Conservation (phyloP, 30 jellyfish, hydroid and myxozoan species). For the Chironex yamaguchii region DNA sequence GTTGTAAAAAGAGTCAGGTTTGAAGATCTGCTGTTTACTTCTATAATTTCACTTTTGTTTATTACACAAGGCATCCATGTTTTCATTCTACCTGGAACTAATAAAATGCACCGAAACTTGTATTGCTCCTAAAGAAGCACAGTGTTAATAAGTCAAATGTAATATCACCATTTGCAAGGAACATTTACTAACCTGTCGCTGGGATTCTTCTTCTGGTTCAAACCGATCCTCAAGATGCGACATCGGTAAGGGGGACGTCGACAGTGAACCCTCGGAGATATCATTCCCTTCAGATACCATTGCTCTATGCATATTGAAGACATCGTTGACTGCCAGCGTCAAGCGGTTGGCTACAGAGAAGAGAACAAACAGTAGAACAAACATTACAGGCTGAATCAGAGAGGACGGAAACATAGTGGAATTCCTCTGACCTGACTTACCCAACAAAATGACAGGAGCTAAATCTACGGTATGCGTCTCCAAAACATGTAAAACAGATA, state of each 20-base stretch:
- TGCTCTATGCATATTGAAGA: constrained; percentile 53
- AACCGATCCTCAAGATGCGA: not conserved
- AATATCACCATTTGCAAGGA: no score
- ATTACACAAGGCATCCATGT: no score
- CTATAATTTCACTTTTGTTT: no score
- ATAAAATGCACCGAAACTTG: not conserved
- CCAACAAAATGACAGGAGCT: no score
- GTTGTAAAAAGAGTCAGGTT: no score
- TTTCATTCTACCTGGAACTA: no score
- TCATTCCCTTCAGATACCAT: constrained; percentile 32
- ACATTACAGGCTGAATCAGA: not conserved
- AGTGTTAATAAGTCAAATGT: no score
- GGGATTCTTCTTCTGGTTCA: not conserved
- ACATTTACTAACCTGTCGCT: no score
- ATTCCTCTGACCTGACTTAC: not conserved
- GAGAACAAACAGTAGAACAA: not conserved
- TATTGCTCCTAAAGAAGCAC: not conserved
- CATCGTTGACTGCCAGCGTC: constrained; percentile 79
- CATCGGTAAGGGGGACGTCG: constrained; percentile 48
- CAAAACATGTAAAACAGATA: no score
- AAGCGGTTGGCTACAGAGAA: constrained; percentile 68
- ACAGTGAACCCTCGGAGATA: constrained; percentile 35
- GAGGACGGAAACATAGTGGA: not conserved
- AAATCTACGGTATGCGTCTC: no score
- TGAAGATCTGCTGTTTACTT: no score